phyloP scores from a whole-genome alignment of 2,888 invertebrate genomes.

The Drosophila neotestacea region DNA sequence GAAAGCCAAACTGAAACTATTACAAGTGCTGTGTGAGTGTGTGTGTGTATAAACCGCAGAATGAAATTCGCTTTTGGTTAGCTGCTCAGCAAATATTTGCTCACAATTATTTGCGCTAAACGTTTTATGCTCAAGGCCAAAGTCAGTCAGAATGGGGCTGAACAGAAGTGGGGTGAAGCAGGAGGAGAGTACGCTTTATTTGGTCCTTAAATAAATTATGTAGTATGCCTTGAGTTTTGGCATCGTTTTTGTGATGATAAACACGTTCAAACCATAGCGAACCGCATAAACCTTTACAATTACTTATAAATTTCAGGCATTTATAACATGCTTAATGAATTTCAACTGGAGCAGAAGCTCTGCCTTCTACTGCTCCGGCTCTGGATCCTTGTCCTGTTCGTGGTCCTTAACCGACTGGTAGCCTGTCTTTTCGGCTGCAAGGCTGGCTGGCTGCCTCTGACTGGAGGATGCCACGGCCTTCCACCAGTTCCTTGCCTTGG shows the following conservation, averaged over 20 bases:
- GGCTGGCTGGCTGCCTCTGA: conserved; percentile 24
- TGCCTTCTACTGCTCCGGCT: conserved; percentile 4
- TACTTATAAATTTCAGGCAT: conserved; percentile 79
- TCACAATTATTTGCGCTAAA: conserved; percentile 70
- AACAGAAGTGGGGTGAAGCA: neutral
- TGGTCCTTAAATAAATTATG: conserved; percentile 73
- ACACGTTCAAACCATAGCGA: conserved; percentile 70
- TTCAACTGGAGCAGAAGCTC: conserved; percentile 64
- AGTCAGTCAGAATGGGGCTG: conserved; percentile 19
- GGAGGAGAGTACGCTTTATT: conserved; percentile 48
- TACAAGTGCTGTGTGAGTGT: conserved; percentile 28
- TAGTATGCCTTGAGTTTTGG: conserved; percentile 39
- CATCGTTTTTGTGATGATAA: conserved; percentile 65
- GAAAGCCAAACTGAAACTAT: conserved; percentile 32
- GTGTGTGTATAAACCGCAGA: conserved; percentile 41
- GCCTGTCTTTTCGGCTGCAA: conserved; percentile 25
- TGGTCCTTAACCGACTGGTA: conserved; percentile 27
- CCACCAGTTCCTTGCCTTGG: conserved; percentile 51
- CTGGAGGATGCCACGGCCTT: conserved; percentile 19
- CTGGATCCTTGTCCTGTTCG: neutral
- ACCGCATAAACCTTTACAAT: conserved; percentile 80
- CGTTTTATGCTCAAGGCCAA: conserved; percentile 46
- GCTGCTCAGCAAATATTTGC: conserved; percentile 61
- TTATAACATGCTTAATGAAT: conserved; percentile 79
- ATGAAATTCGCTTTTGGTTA: conserved; percentile 39